Evolutionary conservation across 2,797 vertebrate genomes (phyloP).

Genomic region (Myioborus miniatus): DNA sequence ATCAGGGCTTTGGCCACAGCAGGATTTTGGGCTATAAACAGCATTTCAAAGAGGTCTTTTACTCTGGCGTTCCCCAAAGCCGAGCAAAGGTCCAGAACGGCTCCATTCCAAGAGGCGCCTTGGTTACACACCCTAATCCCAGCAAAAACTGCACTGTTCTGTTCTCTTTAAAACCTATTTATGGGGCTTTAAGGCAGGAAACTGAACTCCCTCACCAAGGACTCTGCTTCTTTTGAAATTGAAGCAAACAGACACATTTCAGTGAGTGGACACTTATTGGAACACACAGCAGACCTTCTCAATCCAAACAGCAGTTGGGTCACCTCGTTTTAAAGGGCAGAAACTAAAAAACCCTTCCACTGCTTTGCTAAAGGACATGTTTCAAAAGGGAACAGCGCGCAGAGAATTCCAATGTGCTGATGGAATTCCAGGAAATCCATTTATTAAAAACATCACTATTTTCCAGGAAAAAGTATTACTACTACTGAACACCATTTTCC

Average conservation of each 20-base stretch:
- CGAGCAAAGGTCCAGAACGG: background rate
- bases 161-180: background rate
- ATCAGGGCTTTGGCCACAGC: background rate
- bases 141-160: background rate
- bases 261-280: background rate
- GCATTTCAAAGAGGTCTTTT: conserved; percentile 38
- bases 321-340: background rate
- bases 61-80: background rate
- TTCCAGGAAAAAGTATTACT: background rate
- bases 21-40: conserved; percentile 17
- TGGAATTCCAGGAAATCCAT: background rate
- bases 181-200: background rate
- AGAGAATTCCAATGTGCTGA: background rate
- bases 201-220: background rate
- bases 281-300: background rate
- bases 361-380: background rate
- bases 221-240: background rate
- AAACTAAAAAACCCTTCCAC: background rate
- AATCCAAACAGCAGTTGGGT: background rate
- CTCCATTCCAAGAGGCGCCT: background rate
- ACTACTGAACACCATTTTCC: background rate
- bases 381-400: background rate
- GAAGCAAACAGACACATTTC: background rate
- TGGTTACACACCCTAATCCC: background rate
- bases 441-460: background rate